Conservation (phyloP, 2,888 invertebrate genomes). For the Pterostichus madidus region DNA sequence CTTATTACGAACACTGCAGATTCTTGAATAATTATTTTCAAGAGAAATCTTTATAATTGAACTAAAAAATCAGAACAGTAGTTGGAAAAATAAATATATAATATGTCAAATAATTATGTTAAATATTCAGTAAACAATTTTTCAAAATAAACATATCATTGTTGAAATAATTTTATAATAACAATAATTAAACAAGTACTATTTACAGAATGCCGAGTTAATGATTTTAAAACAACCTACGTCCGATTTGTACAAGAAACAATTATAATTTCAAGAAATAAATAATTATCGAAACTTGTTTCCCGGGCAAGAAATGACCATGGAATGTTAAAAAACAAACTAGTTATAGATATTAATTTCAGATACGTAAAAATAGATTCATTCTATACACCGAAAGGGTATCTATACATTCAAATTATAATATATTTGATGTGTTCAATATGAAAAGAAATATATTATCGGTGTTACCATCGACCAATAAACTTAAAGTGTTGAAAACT, state of each 20-base stretch:
- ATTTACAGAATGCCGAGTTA: background rate
- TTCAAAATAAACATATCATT: background rate
- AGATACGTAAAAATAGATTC: slow-evolving; percentile 63
- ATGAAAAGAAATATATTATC: background rate
- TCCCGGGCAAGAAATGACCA: slow-evolving; percentile 29
- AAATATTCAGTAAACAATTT: too few relatives aligned
- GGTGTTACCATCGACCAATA: background rate
- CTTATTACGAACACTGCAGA: background rate
- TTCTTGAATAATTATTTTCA: too few relatives aligned
- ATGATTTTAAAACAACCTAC: background rate
- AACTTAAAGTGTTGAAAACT: slow-evolving; percentile 10
- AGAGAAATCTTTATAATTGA: too few relatives aligned
- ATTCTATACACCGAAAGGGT: slow-evolving; percentile 45
- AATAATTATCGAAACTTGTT: slow-evolving; percentile 50
- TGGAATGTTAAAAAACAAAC: slow-evolving; percentile 53
- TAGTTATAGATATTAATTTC: slow-evolving; percentile 62
- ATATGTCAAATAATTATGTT: too few relatives aligned
- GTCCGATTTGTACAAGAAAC: background rate
- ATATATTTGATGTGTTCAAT: background rate
- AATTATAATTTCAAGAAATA: slow-evolving; percentile 17
- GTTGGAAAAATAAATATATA: too few relatives aligned
- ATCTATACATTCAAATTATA: slow-evolving; percentile 7
- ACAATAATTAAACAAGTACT: background rate
- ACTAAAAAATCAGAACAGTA: too few relatives aligned
- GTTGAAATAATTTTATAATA: slow-evolving; percentile 13